These are phyloP conservation scores for Poecilia velifera DNA, from an alignment of 2,797 vertebrate species.

Conservation along the genomic window DNA sequence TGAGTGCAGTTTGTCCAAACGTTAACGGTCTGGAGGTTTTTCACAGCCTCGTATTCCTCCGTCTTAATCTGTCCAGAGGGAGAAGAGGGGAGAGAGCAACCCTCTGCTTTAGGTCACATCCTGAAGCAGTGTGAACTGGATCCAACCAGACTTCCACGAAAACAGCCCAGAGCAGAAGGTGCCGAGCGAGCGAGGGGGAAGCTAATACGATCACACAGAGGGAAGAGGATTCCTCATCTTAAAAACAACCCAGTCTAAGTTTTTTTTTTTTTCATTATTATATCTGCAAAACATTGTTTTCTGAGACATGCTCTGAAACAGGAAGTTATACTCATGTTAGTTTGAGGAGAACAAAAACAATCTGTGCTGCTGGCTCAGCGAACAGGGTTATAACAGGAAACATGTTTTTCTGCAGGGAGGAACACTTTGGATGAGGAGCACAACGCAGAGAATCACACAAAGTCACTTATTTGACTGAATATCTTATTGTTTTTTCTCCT, in stretches of 20 bases:
- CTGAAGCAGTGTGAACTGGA: constrained; percentile 74
- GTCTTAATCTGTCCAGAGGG: background rate
- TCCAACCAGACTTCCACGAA: constrained; percentile 73
- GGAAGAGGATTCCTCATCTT: constrained; percentile 7
- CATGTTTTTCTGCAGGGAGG: constrained; percentile 10
- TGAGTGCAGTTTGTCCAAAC: background rate
- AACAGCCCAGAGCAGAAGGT: constrained; percentile 57
- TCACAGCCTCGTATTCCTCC: background rate
- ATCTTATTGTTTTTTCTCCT: background rate
- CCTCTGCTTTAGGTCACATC: constrained; percentile 34
- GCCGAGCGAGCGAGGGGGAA: background rate
- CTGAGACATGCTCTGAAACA: constrained; percentile 13
- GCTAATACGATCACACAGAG: background rate
- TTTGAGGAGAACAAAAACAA: constrained; percentile 5
- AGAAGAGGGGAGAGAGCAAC: constrained; percentile 21
- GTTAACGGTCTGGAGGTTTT: background rate
- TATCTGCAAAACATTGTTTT: background rate
- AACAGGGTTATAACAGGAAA: constrained; percentile 30
- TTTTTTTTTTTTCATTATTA: background rate
- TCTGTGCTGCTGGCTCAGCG: constrained; percentile 44
- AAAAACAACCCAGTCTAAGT: constrained; percentile 23
- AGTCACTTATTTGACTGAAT: background rate
- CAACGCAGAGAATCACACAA: background rate
- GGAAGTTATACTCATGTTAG: constrained; percentile 19
- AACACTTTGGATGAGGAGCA: background rate